Conservation (phyloP, 2,113 vertebrate genomes). For the Platycercus adscitus region DNA sequence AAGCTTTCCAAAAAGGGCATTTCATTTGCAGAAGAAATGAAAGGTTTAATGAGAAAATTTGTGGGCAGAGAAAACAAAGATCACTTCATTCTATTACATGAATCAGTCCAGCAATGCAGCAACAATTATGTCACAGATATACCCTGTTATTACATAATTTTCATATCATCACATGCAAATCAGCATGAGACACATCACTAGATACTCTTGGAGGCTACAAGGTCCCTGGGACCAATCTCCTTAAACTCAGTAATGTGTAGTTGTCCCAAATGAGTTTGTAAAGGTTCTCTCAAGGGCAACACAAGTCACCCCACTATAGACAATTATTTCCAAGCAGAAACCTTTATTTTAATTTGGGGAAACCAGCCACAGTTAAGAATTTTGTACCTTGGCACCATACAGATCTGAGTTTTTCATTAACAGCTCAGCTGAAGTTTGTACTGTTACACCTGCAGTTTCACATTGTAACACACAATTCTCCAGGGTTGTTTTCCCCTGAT, state of each 20-base stretch:
- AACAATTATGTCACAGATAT: background rate
- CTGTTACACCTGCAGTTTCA: constrained; percentile 90
- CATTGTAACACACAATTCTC: constrained; percentile 96
- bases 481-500: constrained; percentile 84
- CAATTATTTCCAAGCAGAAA: background rate
- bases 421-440: constrained; percentile 87
- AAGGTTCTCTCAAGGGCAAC: background rate
- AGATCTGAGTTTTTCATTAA: constrained; percentile 93
- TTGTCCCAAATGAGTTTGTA: background rate
- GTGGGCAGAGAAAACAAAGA: background rate
- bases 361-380: background rate
- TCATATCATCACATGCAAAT: background rate
- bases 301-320: background rate
- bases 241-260: background rate
- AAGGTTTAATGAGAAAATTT: background rate
- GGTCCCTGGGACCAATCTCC: background rate
- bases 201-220: background rate
- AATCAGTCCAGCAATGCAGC: background rate
- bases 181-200: background rate
- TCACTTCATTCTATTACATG: background rate
- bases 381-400: constrained; percentile 91
- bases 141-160: background rate
- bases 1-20: background rate
- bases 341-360: background rate
- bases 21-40: background rate